Evolutionary conservation across 2,888 invertebrate species (phyloP).

Genomic region (Tubulanus polymorphus): DNA sequence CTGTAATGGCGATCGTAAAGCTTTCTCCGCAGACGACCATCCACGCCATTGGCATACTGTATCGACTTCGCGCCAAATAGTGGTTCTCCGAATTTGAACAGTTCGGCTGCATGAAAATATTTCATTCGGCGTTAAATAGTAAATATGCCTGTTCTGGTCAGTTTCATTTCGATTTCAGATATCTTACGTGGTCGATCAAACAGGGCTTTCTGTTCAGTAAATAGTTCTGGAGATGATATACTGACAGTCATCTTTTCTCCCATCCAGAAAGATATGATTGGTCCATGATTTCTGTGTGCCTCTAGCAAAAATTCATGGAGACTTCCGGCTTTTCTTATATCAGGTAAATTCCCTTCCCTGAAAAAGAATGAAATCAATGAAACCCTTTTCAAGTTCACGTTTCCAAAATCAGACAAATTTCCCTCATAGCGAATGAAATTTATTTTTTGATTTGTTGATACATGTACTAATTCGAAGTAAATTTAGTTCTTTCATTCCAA

Average conservation of each 20-base stretch:
- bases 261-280: slow-evolving; percentile 53
- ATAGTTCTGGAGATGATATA: slow-evolving; percentile 48
- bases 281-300: slow-evolving; percentile 49
- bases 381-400: too few relatives aligned
- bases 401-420: too few relatives aligned
- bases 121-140: too few relatives aligned
- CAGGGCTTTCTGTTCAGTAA: slow-evolving; percentile 44
- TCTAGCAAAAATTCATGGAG: slow-evolving; percentile 50
- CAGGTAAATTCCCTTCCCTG: slow-evolving; percentile 53
- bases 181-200: slow-evolving; percentile 52
- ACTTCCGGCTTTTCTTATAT: slow-evolving; percentile 50
- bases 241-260: slow-evolving; percentile 47
- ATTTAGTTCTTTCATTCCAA: too few relatives aligned
- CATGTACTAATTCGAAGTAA: too few relatives aligned
- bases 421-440: too few relatives aligned
- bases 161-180: too few relatives aligned
- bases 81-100: slow-evolving; percentile 39
- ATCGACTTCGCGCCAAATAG: slow-evolving; percentile 34
- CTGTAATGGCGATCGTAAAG: slow-evolving; percentile 33
- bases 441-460: too few relatives aligned
- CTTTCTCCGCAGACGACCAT: slow-evolving; percentile 35
- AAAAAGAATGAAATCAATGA: slow-evolving; percentile 14
- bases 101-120: slow-evolving; percentile 28
- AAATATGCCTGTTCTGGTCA: too few relatives aligned
- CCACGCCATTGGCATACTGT: slow-evolving; percentile 41